Conservation (phyloP, 2,113 vertebrate genomes). For the Talpa occidentalis region DNA sequence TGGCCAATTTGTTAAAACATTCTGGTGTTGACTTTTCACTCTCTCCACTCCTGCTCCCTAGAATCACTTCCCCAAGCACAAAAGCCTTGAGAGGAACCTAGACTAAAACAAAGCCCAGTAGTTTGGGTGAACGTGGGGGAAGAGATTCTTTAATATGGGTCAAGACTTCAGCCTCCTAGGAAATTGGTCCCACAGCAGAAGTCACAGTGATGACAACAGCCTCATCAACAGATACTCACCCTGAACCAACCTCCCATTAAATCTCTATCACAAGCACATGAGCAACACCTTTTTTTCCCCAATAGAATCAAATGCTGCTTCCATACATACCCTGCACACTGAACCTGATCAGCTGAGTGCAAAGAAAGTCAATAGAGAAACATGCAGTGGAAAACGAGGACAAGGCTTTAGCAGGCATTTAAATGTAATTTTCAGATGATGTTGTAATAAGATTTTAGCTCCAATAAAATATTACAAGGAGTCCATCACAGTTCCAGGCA, state of each 20-base stretch:
- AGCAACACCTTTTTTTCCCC: background rate
- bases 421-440: constrained; percentile 6
- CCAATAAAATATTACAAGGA: background rate
- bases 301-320: constrained; percentile 1
- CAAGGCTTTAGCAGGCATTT: background rate
- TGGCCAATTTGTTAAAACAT: background rate
- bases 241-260: background rate
- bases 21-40: background rate
- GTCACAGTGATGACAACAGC: background rate
- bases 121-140: accelerated
- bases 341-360: constrained; percentile 32
- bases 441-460: background rate
- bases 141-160: background rate
- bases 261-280: background rate
- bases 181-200: background rate
- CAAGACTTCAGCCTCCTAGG: background rate
- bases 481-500: background rate
- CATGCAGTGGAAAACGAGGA: background rate
- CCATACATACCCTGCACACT: constrained; percentile 42
- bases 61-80: constrained; percentile 38
- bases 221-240: background rate
- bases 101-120: background rate
- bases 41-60: background rate
- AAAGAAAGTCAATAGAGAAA: constrained; percentile 31
- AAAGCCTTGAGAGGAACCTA: background rate